phyloP scores from a whole-genome alignment of 2,113 vertebrate species.

The Coptodon bakossiorum region DNA sequence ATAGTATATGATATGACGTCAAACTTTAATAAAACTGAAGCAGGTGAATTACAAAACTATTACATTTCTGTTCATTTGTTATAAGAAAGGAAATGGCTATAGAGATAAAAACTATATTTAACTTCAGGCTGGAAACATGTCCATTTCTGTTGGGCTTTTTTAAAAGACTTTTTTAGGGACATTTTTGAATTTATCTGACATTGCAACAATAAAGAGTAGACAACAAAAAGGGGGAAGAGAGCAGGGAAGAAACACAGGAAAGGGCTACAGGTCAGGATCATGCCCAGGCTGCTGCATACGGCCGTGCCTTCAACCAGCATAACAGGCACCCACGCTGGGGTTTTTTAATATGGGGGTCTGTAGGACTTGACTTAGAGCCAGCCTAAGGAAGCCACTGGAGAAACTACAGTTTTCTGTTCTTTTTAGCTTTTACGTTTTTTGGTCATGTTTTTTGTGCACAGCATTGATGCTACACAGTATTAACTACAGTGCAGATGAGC shows the following conservation, averaged over 20 bases:
- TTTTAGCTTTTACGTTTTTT: neutral
- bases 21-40: neutral
- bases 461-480: rapidly evolving
- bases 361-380: neutral
- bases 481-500: neutral
- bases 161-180: rapidly evolving
- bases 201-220: rapidly evolving
- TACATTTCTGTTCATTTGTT: rapidly evolving
- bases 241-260: neutral
- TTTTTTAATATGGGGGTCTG: neutral
- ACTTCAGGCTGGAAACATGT: neutral
- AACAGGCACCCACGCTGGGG: rapidly evolving
- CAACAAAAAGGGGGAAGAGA: neutral
- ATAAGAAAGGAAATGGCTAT: neutral
- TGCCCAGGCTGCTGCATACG: neutral
- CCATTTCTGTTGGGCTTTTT: rapidly evolving
- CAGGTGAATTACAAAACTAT: neutral
- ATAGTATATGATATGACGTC: neutral
- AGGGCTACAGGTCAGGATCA: neutral
- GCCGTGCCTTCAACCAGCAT: neutral
- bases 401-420: neutral
- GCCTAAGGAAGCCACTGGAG: neutral
- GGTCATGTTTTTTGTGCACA: neutral
- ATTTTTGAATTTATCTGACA: neutral
- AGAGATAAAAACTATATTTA: neutral